Base-by-base conservation (phyloP, 2,888 invertebrate species). In the Dilophus febrilis region DNA sequence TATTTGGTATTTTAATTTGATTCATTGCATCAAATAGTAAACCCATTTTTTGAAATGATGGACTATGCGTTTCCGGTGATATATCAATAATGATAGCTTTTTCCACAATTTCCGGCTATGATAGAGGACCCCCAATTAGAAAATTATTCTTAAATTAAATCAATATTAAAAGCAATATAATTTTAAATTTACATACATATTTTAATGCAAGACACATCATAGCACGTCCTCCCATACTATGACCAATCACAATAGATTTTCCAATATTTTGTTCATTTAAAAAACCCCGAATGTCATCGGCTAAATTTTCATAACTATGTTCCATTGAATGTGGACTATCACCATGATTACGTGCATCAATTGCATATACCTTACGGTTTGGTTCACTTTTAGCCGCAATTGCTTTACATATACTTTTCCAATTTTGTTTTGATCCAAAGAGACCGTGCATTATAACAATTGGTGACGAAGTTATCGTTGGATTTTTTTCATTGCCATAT, bases 191-290 rank as follows among this genome's bases (percentile, higher is more conserved):
- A 51, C 61, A 50, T 61, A 79, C 79, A 62, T 75, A 68, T 56
- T 71, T 69, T 37, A 92, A 65, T 31, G 91, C 82, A 40, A 85
- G 66, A 40, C 74, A 71, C 91, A 94, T 92, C 51, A 81, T 79
- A 7, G 85, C 72, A 45, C 88, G 74, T n/a, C 94, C 95, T 16
- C 94, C 94, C 90, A 95, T 90, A 49, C 91, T 91, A 59, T 95
- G 94, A 0, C 94, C 94, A 51, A 95, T 59, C 14, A 88, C 53
- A 4, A 76, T 66, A 2, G 76, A 72, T 56, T 75, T 76, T 0
- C 68, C 55, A 34, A 86, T 64, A 14, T 70, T 64, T 34, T 77
- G 57, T 46, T 75, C 71, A 48, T 72, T 66, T 44, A 84, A 60
- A 31, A 87, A 65, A 32, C 68, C 63, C 10, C 70, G 56, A 4